phyloP scores from a whole-genome alignment of 2,797 vertebrate species.

The Chloroceryle amazona region DNA sequence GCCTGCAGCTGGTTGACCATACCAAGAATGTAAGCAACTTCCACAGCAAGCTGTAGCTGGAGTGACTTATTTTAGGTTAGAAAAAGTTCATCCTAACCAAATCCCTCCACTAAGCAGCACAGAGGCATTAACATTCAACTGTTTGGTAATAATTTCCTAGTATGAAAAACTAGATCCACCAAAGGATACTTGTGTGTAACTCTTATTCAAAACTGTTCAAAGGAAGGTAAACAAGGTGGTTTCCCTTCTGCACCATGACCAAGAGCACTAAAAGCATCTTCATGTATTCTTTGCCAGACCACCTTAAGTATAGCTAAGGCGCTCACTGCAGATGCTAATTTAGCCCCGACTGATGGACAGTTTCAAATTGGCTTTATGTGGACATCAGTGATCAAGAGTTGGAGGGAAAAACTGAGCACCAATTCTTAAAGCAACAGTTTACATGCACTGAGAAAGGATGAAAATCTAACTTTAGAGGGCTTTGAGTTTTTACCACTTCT shows the following conservation, averaged over 20 bases:
- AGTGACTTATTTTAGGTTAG: not conserved
- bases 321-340: not conserved
- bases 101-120: not conserved
- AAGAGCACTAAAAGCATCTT: not conserved
- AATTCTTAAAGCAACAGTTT: not conserved
- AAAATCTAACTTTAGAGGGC: not conserved
- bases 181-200: not conserved
- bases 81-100: not conserved
- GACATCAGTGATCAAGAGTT: not conserved
- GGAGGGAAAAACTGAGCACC: not conserved
- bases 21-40: not conserved
- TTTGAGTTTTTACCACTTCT: not conserved
- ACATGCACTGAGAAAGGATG: not conserved
- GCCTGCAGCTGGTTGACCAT: not conserved
- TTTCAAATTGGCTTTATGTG: not conserved
- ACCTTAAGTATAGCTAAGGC: not conserved
- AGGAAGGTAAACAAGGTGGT: not conserved
- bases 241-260: not conserved
- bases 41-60: not conserved
- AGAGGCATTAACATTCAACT: not conserved
- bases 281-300: not conserved
- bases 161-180: not conserved
- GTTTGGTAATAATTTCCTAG: not conserved
- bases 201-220: not conserved
- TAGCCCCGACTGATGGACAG: not conserved